Evolutionary conservation across 2,113 vertebrate species (phyloP).

Genomic region (Pterocles gutturalis): DNA sequence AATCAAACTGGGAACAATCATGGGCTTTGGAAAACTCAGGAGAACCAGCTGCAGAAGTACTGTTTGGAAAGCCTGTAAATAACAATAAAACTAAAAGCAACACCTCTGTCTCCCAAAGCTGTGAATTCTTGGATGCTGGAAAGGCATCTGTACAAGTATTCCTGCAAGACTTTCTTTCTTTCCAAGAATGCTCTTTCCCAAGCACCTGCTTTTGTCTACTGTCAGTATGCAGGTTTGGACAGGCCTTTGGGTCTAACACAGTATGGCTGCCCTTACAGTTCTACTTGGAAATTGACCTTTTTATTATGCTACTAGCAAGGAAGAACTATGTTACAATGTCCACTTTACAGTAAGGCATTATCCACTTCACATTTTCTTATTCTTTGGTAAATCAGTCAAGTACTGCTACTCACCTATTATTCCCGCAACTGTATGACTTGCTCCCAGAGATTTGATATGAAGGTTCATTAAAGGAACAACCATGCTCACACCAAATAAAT

Average conservation of each 20-base stretch:
- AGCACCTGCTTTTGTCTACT: not conserved
- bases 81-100: not conserved
- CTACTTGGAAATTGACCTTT: not conserved
- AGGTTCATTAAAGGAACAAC: slow-evolving; percentile 92
- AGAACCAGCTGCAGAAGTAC: not conserved
- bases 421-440: slow-evolving; percentile 90
- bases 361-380: not conserved
- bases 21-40: not conserved
- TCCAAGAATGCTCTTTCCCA: not conserved
- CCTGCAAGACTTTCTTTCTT: not conserved
- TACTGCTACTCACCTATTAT: slow-evolving; percentile 85
- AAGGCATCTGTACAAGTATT: not conserved
- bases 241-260: not conserved
- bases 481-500: slow-evolving; percentile 97
- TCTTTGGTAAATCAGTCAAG: not conserved
- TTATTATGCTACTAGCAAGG: not conserved
- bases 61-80: not conserved
- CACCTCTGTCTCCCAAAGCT: not conserved
- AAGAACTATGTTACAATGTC: not conserved
- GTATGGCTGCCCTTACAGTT: not conserved
- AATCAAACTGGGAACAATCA: not conserved
- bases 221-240: not conserved
- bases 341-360: not conserved
- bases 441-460: slow-evolving; percentile 92
- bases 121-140: not conserved